Percentiles rank a stretch among this genome's conserved stretches.
These are phyloP conservation scores for Pholis gunnellus DNA, from an alignment of 2,113 vertebrate genomes.

Conservation along the genomic window DNA sequence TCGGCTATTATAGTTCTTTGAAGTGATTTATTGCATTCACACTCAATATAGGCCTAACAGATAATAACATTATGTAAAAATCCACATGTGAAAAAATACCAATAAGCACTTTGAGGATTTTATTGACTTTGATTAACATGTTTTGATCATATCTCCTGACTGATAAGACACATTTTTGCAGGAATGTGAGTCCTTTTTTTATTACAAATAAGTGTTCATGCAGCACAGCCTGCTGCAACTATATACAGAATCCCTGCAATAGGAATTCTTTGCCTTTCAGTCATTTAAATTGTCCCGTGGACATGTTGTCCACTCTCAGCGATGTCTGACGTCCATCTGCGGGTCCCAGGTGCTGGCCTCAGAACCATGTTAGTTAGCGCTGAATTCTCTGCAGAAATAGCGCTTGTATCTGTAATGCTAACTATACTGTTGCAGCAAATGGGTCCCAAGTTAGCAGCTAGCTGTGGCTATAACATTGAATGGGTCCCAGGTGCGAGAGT, in stretches of 20 bases:
- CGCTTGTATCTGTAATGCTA: constrained; percentile 65
- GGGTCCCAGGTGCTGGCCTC: constrained; percentile 6
- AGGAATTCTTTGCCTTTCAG: background rate
- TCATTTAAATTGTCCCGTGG: background rate
- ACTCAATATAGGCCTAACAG: background rate
- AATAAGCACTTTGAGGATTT: background rate
- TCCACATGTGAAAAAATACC: background rate
- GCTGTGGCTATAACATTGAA: constrained; percentile 70
- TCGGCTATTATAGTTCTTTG: background rate
- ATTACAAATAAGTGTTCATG: background rate
- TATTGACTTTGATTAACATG: background rate
- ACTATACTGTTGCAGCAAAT: constrained; percentile 70
- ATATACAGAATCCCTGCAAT: background rate
- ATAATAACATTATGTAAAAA: background rate
- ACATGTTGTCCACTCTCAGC: background rate
- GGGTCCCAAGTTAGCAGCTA: constrained; percentile 73
- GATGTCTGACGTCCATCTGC: background rate
- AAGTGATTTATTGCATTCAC: background rate
- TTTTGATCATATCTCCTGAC: background rate
- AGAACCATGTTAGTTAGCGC: constrained; percentile 35
- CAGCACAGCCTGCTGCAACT: background rate
- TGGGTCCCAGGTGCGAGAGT: constrained; percentile 79
- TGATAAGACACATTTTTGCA: background rate
- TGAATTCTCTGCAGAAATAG: constrained; percentile 27
- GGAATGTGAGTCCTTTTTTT: background rate